A percentile compares a stretch with the other conserved stretches of the same genome.
phyloP scores from a whole-genome alignment of 2,113 vertebrate species.

The Mola mola region DNA sequence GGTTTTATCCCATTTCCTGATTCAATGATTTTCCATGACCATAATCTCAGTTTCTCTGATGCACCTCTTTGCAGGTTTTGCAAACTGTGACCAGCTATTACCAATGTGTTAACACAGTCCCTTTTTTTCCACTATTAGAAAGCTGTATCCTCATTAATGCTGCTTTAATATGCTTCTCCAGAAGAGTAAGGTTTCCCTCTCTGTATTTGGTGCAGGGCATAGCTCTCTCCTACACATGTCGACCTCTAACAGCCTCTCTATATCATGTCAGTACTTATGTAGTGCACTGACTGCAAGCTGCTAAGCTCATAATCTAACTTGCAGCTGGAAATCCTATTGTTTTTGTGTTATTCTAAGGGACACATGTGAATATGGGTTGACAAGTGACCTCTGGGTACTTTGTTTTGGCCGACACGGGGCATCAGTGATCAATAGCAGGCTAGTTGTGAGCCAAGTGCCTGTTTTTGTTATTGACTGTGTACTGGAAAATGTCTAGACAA shows the following conservation, averaged over 20 bases:
- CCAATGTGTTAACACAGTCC: constrained; percentile 29
- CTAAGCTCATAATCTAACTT: constrained; percentile 54
- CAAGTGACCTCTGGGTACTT: constrained; percentile 44
- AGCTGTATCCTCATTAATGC: constrained; percentile 41
- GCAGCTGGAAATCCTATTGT: constrained; percentile 42
- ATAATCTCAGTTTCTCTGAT: constrained; percentile 49
- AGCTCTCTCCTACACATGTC: constrained; percentile 22
- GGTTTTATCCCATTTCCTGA: constrained; percentile 19
- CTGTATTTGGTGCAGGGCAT: background rate
- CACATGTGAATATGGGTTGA: constrained; percentile 23
- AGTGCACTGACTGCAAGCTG: constrained; percentile 22
- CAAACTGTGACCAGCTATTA: constrained; percentile 16
- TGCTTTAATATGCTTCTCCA: constrained; percentile 26
- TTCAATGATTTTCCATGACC: background rate
- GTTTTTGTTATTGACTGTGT: constrained; percentile 58
- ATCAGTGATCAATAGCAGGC: constrained; percentile 56
- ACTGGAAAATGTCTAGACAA: constrained; percentile 59
- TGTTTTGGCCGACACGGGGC: constrained; percentile 38
- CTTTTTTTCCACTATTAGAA: constrained; percentile 29
- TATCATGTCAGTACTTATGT: constrained; percentile 41
- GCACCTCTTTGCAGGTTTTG: constrained; percentile 31
- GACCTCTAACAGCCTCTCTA: constrained; percentile 15
- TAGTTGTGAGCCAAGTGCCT: constrained; percentile 34
- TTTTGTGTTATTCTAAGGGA: constrained; percentile 20
- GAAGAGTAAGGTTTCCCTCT: constrained; percentile 11